A percentile compares a stretch with the other conserved stretches of the same genome.
Conservation (phyloP, 2,113 vertebrate species). For the Aegypius monachus region DNA sequence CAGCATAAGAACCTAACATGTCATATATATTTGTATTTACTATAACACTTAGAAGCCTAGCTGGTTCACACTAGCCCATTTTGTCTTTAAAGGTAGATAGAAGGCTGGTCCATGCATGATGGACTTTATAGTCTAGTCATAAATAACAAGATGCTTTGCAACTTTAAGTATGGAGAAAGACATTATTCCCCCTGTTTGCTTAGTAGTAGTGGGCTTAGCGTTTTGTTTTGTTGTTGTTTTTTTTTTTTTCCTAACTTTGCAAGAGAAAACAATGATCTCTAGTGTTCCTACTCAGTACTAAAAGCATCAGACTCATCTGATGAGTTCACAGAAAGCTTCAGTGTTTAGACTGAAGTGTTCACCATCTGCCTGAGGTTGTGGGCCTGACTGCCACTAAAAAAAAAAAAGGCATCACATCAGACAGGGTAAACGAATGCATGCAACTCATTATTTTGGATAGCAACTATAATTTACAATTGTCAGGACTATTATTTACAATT, state of each 20-base stretch:
- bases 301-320: constrained; percentile 29
- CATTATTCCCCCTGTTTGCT: background rate
- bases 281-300: background rate
- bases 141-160: background rate
- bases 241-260: background rate
- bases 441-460: background rate
- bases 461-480: background rate
- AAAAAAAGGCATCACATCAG: background rate
- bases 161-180: background rate
- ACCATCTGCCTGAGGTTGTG: constrained; percentile 26
- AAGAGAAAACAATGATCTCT: background rate
- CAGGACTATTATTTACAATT: background rate
- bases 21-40: background rate
- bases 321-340: constrained; percentile 20
- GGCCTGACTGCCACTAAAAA: background rate
- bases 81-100: background rate
- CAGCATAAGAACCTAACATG: background rate
- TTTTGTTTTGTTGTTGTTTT: too few species aligned
- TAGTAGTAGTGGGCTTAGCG: background rate
- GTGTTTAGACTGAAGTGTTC: constrained; percentile 17
- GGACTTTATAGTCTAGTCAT: background rate
- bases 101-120: background rate
- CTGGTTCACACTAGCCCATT: background rate
- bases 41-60: background rate
- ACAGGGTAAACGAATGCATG: background rate